phyloP scores from a whole-genome alignment of 2,113 vertebrate genomes.

The Pardalotus punctatus region DNA sequence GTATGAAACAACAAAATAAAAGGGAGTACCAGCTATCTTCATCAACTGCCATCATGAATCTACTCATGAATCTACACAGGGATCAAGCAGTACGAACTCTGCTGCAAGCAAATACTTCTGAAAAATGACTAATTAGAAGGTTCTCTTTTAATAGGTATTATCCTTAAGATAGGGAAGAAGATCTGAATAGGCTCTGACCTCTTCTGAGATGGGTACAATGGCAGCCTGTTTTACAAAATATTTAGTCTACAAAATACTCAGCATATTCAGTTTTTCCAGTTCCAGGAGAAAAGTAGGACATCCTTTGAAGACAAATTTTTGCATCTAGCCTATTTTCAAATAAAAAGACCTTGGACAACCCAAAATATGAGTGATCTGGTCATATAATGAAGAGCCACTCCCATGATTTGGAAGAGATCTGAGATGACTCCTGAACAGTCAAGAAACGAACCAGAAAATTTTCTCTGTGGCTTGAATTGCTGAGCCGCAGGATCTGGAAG shows the following conservation, averaged over 20 bases:
- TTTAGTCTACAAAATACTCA: not conserved
- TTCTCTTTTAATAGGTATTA: not conserved
- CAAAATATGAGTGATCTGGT: not conserved
- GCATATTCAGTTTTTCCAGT: not conserved
- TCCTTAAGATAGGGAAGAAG: not conserved
- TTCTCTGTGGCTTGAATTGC: not conserved
- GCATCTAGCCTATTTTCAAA: not conserved
- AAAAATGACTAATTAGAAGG: not conserved
- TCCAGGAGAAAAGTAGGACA: not conserved
- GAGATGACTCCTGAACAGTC: not conserved
- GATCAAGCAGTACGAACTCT: not conserved
- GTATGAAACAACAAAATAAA: not conserved
- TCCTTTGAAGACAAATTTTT: not conserved
- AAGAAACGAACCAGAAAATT: not conserved
- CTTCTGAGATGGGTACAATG: not conserved
- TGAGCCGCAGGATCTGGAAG: not conserved
- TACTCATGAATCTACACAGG: not conserved
- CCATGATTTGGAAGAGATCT: not conserved
- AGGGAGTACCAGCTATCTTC: not conserved
- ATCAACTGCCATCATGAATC: not conserved
- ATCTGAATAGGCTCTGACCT: not conserved
- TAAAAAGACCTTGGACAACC: not conserved
- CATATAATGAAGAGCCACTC: not conserved
- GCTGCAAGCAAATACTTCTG: not conserved
- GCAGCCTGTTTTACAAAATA: not conserved